A percentile compares a stretch with the other conserved stretches of the same genome.
These are phyloP conservation scores for Steinernema scapterisci DNA, from an alignment of 2,888 invertebrate genomes.

Conservation along the genomic window DNA sequence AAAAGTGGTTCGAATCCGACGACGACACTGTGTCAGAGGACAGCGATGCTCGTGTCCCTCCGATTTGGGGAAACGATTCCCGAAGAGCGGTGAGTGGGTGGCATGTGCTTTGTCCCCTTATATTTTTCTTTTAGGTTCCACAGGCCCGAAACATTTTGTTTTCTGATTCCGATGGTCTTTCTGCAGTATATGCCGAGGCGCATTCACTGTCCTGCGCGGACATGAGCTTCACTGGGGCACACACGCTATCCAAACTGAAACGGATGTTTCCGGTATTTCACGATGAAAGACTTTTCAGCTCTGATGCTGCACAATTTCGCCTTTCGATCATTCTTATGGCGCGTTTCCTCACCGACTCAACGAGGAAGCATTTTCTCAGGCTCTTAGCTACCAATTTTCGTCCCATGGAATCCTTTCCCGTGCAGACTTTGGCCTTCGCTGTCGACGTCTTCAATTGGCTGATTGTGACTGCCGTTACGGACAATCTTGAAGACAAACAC, in stretches of 20 bases:
- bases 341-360: neutral
- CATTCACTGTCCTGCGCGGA: neutral
- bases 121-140: neutral
- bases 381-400: neutral
- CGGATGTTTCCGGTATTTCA: neutral
- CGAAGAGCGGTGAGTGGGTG: neutral
- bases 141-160: neutral
- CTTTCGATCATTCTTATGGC: neutral
- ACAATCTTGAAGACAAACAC: neutral
- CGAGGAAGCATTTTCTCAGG: neutral
- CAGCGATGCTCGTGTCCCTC: neutral
- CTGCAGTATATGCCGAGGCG: neutral
- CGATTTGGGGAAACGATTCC: neutral
- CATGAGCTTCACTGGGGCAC: neutral
- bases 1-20: neutral
- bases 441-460: neutral
- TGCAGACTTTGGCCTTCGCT: neutral
- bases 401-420: neutral
- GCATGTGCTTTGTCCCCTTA: neutral
- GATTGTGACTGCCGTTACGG: neutral
- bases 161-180: constrained; percentile 19
- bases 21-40: constrained; percentile 8
- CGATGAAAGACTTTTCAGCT: neutral
- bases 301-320: neutral
- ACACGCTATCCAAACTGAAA: neutral